These are phyloP conservation scores for Thamnaconus septentrionalis DNA, from an alignment of 2,113 vertebrate species.

Conservation along the genomic window DNA sequence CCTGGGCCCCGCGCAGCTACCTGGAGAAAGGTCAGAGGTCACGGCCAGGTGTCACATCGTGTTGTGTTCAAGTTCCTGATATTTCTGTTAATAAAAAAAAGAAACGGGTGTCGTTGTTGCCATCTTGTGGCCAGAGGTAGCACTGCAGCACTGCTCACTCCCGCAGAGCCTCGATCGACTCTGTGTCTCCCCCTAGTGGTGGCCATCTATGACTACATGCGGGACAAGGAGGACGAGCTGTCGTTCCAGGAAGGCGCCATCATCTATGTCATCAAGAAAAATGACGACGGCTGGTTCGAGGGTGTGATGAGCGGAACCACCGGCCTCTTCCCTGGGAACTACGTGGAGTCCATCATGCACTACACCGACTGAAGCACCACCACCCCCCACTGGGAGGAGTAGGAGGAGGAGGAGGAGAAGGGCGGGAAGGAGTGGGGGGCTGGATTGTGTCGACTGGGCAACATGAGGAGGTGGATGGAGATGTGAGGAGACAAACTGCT, in stretches of 20 bases:
- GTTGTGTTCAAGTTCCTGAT: too few species aligned
- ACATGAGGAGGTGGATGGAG: neutral
- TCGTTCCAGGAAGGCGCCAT: constrained; percentile 99
- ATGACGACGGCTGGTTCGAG: constrained; percentile 98
- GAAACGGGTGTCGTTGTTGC: too few species aligned
- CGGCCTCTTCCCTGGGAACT: constrained; percentile 97
- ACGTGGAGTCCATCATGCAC: constrained; percentile 99
- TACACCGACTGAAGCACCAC: constrained; percentile 87
- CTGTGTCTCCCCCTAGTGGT: constrained; percentile 80
- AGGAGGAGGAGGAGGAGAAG: constrained; percentile 8
- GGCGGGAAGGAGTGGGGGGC: constrained; percentile 32
- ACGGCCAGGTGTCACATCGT: neutral
- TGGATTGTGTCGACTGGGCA: constrained; percentile 11
- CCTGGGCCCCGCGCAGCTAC: constrained; percentile 93
- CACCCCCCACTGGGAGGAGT: constrained; percentile 6
- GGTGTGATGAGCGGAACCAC: constrained; percentile 97
- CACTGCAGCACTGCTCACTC: too few species aligned
- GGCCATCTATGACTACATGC: constrained; percentile 96
- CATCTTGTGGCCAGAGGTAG: too few species aligned
- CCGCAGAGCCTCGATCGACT: too few species aligned
- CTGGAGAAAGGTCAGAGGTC: constrained; percentile 85
- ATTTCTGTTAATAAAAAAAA: too few species aligned
- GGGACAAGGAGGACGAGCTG: constrained; percentile 97
- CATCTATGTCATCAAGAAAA: constrained; percentile 99
- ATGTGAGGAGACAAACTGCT: constrained; percentile 31